These are phyloP conservation scores for Melieria picta DNA, from an alignment of 2,888 invertebrate species.

Conservation along the genomic window DNA sequence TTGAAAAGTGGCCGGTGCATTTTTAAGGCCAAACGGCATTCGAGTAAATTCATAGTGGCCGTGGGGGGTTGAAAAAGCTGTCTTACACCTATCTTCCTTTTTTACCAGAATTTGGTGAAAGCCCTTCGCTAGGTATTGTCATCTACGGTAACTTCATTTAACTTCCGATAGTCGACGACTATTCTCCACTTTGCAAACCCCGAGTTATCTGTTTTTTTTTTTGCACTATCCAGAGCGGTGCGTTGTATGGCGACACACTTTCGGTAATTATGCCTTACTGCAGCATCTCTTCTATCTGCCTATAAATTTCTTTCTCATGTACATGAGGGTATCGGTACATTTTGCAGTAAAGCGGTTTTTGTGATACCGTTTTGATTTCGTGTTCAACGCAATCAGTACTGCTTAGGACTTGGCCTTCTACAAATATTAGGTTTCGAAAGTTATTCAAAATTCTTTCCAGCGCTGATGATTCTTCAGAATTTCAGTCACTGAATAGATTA, in stretches of 20 bases:
- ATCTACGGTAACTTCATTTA: conserved; percentile 3
- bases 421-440: too few relatives aligned
- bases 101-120: conserved; percentile 21
- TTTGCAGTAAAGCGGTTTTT: too few relatives aligned
- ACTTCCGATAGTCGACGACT: conserved; percentile 5
- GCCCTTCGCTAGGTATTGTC: conserved; percentile 11
- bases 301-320: conserved; percentile 3
- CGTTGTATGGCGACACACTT: not conserved
- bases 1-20: conserved; percentile 22
- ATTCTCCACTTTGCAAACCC: conserved; percentile 12
- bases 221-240: not conserved
- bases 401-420: too few relatives aligned
- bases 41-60: conserved; percentile 21
- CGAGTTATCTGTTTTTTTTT: too few relatives aligned
- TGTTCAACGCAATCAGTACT: too few relatives aligned
- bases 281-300: conserved; percentile 5
- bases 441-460: too few relatives aligned
- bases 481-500: too few relatives aligned
- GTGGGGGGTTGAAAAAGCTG: conserved; percentile 1
- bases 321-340: not conserved
- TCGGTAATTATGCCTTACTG: conserved; percentile 1
- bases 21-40: conserved; percentile 20
- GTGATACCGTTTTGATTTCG: too few relatives aligned
- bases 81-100: conserved; percentile 4
- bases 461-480: too few relatives aligned